A percentile compares a stretch with the other conserved stretches of the same genome.
Evolutionary conservation across 1,140 invertebrate species (phyloP).

Genomic region (Cepaea nemoralis): DNA sequence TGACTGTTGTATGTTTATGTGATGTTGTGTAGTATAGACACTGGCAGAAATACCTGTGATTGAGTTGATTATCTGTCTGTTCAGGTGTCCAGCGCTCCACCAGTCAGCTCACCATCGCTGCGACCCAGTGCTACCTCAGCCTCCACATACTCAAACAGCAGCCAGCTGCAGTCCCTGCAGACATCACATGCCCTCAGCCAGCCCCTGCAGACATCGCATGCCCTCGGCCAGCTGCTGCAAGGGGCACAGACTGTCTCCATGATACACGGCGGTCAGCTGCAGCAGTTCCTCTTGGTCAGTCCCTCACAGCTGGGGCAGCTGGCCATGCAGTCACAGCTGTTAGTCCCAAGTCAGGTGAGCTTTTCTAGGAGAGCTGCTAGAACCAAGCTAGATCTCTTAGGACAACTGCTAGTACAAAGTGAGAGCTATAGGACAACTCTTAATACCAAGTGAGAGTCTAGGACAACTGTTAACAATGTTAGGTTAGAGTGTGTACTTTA

Average conservation of each 20-base stretch:
- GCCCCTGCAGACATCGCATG: constrained; percentile 34
- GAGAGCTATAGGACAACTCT: too few species aligned
- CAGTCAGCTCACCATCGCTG: neutral
- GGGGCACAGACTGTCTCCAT: constrained; percentile 40
- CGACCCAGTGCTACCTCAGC: neutral
- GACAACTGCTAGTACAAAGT: too few species aligned
- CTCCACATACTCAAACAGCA: neutral
- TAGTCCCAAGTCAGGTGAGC: constrained; percentile 82
- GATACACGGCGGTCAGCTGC: constrained; percentile 70
- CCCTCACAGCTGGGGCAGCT: constrained; percentile 73
- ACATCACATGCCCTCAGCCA: constrained; percentile 39
- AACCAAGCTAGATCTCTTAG: too few species aligned
- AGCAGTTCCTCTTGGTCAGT: constrained; percentile 81
- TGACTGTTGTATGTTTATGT: too few species aligned
- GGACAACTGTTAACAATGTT: too few species aligned
- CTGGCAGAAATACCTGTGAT: too few species aligned
- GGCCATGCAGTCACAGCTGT: constrained; percentile 78
- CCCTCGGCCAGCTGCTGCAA: constrained; percentile 41
- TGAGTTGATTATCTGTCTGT: neutral
- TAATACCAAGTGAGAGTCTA: too few species aligned
- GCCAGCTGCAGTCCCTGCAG: neutral
- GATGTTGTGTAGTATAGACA: too few species aligned
- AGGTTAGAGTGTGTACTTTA: too few species aligned
- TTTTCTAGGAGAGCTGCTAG: too few species aligned
- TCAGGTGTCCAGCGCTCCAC: neutral